Evolutionary conservation across 2,113 vertebrate species (phyloP), one percentile per base, ranked within the genome.

Genomic region (Lepidothrix coronata): DNA sequence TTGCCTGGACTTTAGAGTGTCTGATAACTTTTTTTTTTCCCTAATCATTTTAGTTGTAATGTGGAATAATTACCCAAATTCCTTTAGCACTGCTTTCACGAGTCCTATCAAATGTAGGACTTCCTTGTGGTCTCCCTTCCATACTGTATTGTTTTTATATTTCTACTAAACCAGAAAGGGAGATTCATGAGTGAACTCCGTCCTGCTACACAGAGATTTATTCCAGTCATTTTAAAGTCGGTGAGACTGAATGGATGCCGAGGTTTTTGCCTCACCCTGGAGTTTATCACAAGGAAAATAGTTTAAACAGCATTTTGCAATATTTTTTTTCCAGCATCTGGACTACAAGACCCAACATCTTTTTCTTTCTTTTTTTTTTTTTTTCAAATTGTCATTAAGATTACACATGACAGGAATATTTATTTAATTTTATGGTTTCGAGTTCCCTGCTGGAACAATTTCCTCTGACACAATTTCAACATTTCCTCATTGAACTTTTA

Each of bases 391-490:
- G 35, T 72, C 73, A 72, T 92, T 95, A 95, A 65, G 39, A 76
- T 95, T 81, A 71, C 80, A 72, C 71, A 87, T 88, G 66, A 43
- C 54, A 89, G 74, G 44, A 89, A 62, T 85, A 79, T 68, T 65
- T 94, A 74, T 90, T 86, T 95, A 44, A 81, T 92, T 95, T 91
- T 85, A 65, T 55, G 28, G 54, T 82, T 65, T 61, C 3, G 0
- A 76, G 41, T 73, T 95, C n/a, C 41, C 77, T 85, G 70, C 54
- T 92, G 89, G 65, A 91, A 87, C 62, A 79, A 82, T 91, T 94
- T 96, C 70, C 80, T 95, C 77, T 95, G 87, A 95, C 88, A 95
- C 37, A 75, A 75, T 91, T 95, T 95, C 93, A 95, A 91, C 84
- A 87, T 57, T 92, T 97, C 81, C 89, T 95, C 86, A 73, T 33